Evolutionary conservation across 1,140 invertebrate species (phyloP).

Genomic region (Phymastichus coffea): DNA sequence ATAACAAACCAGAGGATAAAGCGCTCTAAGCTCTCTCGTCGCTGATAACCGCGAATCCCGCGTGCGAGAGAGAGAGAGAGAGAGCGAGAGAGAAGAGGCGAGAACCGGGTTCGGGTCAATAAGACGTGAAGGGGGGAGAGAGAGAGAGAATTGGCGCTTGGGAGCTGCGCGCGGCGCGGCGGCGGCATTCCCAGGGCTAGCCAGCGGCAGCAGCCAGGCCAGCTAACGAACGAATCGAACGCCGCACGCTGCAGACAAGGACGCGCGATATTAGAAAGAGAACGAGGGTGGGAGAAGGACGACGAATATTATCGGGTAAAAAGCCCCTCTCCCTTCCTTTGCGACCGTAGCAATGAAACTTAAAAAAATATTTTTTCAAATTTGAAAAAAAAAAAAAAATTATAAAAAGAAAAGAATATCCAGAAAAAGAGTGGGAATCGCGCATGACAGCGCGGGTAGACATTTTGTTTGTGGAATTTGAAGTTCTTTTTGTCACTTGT

Average conservation of each 20-base stretch:
- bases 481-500: too few relatives aligned
- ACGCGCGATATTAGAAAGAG: constrained; percentile 8
- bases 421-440: too few relatives aligned
- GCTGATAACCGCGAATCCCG: constrained; percentile 29
- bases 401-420: too few relatives aligned
- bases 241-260: constrained; percentile 21
- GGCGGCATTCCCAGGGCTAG: constrained; percentile 55
- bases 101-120: constrained; percentile 57
- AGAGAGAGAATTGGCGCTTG: constrained; percentile 27
- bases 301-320: constrained; percentile 30
- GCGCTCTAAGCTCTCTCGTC: too few relatives aligned
- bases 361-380: too few relatives aligned
- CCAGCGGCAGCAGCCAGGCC: constrained; percentile 25
- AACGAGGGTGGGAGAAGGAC: constrained; percentile 7
- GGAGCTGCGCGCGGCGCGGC: constrained; percentile 30
- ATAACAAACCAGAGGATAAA: too few relatives aligned
- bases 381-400: too few relatives aligned
- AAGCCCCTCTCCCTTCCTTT: too few relatives aligned
- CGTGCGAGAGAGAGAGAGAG: constrained; percentile 30
- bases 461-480: too few relatives aligned
- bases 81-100: constrained; percentile 41
- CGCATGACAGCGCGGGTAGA: too few relatives aligned
- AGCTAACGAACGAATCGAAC: constrained; percentile 47
- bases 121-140: constrained; percentile 52
- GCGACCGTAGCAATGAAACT: constrained; percentile 23